These are phyloP conservation scores for Seladonia tumulorum DNA, from an alignment of 2,888 invertebrate species.

Conservation along the genomic window DNA sequence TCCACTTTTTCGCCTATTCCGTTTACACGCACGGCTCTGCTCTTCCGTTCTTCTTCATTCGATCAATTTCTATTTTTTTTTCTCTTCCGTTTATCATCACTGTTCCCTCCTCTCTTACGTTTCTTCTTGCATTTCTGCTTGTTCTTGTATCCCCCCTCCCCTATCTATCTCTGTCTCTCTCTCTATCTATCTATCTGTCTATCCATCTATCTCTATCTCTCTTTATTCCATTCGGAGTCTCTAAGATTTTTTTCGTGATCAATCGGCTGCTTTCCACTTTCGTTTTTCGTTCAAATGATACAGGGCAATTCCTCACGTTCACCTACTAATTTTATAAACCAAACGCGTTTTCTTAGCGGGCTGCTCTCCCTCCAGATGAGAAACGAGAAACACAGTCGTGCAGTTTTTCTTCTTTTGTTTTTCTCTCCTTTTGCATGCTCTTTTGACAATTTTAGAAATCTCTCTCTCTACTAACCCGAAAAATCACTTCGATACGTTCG, in stretches of 20 bases:
- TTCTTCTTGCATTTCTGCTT: not conserved
- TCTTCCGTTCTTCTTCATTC: not conserved
- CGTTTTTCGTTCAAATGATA: slow-evolving; percentile 66
- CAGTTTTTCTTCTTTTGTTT: too few relatives aligned
- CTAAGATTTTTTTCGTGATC: slow-evolving; percentile 29
- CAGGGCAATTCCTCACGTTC: slow-evolving; percentile 83
- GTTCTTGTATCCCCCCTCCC: not conserved
- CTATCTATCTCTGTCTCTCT: slow-evolving; percentile 12
- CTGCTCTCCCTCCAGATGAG: slow-evolving; percentile 78
- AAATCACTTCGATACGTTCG: not conserved
- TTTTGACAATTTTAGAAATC: not conserved
- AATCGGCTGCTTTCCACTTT: slow-evolving; percentile 42
- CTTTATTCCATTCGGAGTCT: slow-evolving; percentile 12
- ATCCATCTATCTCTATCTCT: slow-evolving; percentile 18
- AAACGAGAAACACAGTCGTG: slow-evolving; percentile 49
- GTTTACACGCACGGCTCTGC: slow-evolving; percentile 57
- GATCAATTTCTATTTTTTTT: not conserved
- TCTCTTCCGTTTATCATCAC: slow-evolving; percentile 10
- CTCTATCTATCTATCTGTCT: not conserved
- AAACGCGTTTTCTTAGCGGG: slow-evolving; percentile 75
- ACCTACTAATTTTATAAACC: slow-evolving; percentile 78
- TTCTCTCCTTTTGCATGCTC: not conserved
- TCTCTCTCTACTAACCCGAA: not conserved
- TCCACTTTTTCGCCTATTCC: slow-evolving; percentile 38
- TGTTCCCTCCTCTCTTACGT: slow-evolving; percentile 15